Evolutionary conservation across 2,888 invertebrate genomes (phyloP).

Genomic region (Morpho achilles): DNA sequence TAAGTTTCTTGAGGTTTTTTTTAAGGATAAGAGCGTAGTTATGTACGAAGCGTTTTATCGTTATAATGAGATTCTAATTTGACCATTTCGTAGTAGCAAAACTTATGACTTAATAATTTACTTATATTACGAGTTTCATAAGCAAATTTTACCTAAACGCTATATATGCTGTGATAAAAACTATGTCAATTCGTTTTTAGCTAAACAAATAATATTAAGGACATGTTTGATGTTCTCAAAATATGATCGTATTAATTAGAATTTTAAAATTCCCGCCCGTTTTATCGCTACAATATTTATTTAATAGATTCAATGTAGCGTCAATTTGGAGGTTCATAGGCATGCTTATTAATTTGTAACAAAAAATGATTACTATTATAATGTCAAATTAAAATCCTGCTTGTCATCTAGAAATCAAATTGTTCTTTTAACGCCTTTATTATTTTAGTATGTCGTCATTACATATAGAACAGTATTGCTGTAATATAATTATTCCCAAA

Average conservation of each 20-base stretch:
- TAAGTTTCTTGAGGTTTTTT: too few relatives aligned
- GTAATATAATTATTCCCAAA: neutral
- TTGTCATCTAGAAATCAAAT: slow-evolving; percentile 5
- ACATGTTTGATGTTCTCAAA: neutral
- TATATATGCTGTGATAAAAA: too few relatives aligned
- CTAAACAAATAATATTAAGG: neutral
- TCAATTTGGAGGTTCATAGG: neutral
- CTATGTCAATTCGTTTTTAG: too few relatives aligned
- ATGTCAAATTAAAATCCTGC: neutral
- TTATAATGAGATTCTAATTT: too few relatives aligned
- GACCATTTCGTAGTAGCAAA: too few relatives aligned
- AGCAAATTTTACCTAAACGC: too few relatives aligned
- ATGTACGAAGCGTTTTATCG: too few relatives aligned
- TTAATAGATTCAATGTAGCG: neutral
- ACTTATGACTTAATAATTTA: too few relatives aligned
- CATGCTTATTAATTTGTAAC: neutral
- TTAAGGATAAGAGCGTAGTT: too few relatives aligned
- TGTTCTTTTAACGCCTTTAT: slow-evolving; percentile 14
- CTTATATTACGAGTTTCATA: too few relatives aligned
- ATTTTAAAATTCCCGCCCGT: slow-evolving; percentile 8
- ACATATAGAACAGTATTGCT: slow-evolving; percentile 20
- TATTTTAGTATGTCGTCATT: slow-evolving; percentile 27
- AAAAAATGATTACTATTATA: neutral
- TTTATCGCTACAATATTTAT: slow-evolving; percentile 2
- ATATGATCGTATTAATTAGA: neutral